Evolutionary conservation across 2,888 invertebrate genomes (phyloP).

Genomic region (Agelastica alni): DNA sequence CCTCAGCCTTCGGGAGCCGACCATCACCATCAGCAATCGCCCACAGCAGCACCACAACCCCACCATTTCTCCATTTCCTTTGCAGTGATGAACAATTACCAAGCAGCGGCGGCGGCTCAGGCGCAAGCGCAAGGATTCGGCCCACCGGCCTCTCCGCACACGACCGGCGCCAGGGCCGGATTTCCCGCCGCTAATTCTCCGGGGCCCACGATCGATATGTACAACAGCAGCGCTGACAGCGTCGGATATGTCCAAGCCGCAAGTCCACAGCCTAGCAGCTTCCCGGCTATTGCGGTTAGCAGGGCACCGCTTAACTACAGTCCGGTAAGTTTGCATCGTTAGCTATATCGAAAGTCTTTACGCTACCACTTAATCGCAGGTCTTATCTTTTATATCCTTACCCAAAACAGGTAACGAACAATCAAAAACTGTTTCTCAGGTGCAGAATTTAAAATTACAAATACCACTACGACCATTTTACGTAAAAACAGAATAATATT

Average conservation of each 20-base stretch:
- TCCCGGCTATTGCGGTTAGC: slow-evolving; percentile 92
- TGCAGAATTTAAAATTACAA: no score
- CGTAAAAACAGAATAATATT: no score
- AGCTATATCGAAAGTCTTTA: no score
- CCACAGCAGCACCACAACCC: slow-evolving; percentile 44
- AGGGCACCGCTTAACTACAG: slow-evolving; percentile 91
- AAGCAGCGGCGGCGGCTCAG: slow-evolving; percentile 74
- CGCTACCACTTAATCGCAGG: no score
- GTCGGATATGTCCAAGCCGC: slow-evolving; percentile 95
- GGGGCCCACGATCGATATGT: slow-evolving; percentile 89
- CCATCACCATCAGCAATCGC: slow-evolving; percentile 35
- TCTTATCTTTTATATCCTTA: no score
- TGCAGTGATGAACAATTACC: slow-evolving; percentile 96
- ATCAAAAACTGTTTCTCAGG: no score
- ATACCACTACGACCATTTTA: no score
- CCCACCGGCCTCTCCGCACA: slow-evolving; percentile 83
- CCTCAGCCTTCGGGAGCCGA: slow-evolving; percentile 50
- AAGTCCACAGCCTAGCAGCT: slow-evolving; percentile 95
- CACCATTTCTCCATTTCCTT: slow-evolving; percentile 53
- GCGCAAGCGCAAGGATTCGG: slow-evolving; percentile 82
- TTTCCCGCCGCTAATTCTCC: slow-evolving; percentile 76
- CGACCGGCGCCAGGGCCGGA: slow-evolving; percentile 64
- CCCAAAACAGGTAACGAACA: no score
- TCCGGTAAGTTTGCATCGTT: slow-evolving; percentile 78
- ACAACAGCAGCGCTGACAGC: slow-evolving; percentile 85